Evolutionary conservation across 92 coral and sea anemone genomes (phyloP).

Genomic region (Actinostola sp.): DNA sequence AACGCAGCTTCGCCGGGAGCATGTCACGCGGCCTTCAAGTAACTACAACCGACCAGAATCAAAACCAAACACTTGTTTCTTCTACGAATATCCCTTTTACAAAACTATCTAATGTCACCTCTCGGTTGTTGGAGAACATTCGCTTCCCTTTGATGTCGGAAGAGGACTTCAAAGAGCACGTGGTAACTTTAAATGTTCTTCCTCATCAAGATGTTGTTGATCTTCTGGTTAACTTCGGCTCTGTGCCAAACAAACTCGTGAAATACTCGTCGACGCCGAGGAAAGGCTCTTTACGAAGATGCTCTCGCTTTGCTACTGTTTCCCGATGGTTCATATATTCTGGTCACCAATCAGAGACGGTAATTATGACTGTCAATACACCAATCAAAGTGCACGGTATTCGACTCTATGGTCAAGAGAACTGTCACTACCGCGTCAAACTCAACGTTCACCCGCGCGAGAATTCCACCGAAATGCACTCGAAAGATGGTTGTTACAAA

Average conservation of each 20-base stretch:
- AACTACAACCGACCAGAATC: neutral
- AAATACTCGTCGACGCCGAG: conserved; percentile 56
- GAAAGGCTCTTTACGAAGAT: conserved; percentile 46
- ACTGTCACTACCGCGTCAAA: conserved; percentile 61
- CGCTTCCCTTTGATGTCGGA: conserved; percentile 84
- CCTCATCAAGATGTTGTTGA: conserved; percentile 59
- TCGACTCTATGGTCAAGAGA: conserved; percentile 74
- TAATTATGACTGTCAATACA: conserved; percentile 66
- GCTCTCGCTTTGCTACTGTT: conserved; percentile 32
- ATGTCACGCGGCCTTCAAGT: conserved; percentile 3
- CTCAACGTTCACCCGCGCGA: conserved; percentile 24
- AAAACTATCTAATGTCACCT: neutral
- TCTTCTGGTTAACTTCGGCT: conserved; percentile 48
- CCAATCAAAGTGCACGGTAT: conserved; percentile 66
- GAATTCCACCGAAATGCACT: conserved; percentile 18
- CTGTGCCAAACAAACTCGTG: conserved; percentile 28
- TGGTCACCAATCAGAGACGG: conserved; percentile 70
- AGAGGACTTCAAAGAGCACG: conserved; percentile 56
- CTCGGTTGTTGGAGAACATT: conserved; percentile 40
- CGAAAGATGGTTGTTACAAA: conserved; percentile 17
- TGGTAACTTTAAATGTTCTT: conserved; percentile 62
- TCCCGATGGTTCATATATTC: conserved; percentile 70
- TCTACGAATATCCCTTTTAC: neutral
- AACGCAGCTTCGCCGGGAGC: neutral
- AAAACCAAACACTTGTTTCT: neutral